These are phyloP conservation scores for Luperina testacea DNA, from an alignment of 2,888 invertebrate genomes.

Conservation along the genomic window DNA sequence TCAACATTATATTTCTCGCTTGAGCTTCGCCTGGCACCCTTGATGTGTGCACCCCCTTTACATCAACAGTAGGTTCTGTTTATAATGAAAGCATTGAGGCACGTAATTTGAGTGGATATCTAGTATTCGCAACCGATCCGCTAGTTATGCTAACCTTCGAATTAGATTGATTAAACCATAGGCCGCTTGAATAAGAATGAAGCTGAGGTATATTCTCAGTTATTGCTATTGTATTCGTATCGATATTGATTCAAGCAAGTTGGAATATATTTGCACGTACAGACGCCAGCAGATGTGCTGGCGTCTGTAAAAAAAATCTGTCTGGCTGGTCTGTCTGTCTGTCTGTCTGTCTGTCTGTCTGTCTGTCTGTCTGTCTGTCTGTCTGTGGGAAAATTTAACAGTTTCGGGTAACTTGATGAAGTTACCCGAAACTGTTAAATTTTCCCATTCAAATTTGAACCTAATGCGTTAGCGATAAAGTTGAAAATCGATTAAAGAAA, in stretches of 20 bases:
- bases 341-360: too few relatives aligned
- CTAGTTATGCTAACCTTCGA: conserved; percentile 61
- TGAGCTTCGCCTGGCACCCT: background rate
- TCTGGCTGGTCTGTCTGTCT: too few relatives aligned
- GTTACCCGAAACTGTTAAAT: too few relatives aligned
- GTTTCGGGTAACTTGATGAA: too few relatives aligned
- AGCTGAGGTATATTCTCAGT: conserved; percentile 10
- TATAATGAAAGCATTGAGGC: conserved; percentile 65
- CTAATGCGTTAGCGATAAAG: too few relatives aligned
- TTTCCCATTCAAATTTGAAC: too few relatives aligned
- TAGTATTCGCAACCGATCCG: conserved; percentile 62
- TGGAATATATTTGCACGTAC: conserved; percentile 16
- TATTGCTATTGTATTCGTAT: conserved; percentile 30
- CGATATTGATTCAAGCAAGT: conserved; percentile 20
- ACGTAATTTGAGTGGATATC: conserved; percentile 70
- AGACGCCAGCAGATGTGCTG: too few relatives aligned
- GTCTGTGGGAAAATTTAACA: too few relatives aligned
- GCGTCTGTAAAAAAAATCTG: too few relatives aligned
- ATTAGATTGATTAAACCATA: conserved; percentile 67
- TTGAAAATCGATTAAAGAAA: too few relatives aligned
- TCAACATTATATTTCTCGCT: background rate
- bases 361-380: too few relatives aligned
- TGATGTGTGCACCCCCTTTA: conserved; percentile 11
- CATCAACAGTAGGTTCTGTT: conserved; percentile 54
- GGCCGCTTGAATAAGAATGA: conserved; percentile 58